These are phyloP conservation scores for Rhineura floridana DNA, from an alignment of 2,113 vertebrate species.

Conservation along the genomic window DNA sequence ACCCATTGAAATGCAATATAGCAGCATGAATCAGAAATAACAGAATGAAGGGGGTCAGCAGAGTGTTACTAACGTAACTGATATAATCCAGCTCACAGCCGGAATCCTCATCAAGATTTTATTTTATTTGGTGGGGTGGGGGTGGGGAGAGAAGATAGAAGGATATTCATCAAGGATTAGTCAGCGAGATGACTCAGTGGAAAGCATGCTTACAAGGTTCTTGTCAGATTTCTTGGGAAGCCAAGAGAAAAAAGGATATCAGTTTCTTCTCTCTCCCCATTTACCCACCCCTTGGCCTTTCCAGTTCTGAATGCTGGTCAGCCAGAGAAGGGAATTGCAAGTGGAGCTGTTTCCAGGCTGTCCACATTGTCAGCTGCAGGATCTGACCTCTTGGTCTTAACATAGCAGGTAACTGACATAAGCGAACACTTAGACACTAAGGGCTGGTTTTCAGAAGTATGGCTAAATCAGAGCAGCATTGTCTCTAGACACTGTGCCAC, in stretches of 20 bases:
- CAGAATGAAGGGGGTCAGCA: conserved; percentile 15
- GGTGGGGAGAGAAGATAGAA: not conserved
- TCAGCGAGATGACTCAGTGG: conserved; percentile 31
- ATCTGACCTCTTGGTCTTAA: conserved; percentile 55
- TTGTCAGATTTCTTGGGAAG: conserved; percentile 37
- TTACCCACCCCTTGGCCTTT: not conserved
- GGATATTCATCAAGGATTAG: conserved; percentile 29
- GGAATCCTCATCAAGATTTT: conserved; percentile 39
- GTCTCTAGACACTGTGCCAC: conserved; percentile 43
- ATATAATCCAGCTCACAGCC: conserved; percentile 10
- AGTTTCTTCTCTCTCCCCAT: conserved; percentile 8
- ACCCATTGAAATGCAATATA: conserved; percentile 7
- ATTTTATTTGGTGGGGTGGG: not conserved
- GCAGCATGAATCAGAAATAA: conserved; percentile 14
- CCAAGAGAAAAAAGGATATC: conserved; percentile 34
- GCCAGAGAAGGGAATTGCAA: conserved; percentile 33
- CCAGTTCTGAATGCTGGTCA: conserved; percentile 32
- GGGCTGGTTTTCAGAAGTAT: conserved; percentile 60
- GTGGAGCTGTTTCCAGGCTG: conserved; percentile 38
- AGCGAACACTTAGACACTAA: conserved; percentile 68
- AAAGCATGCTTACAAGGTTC: conserved; percentile 36
- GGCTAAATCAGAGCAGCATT: conserved; percentile 37
- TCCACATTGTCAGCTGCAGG: not conserved
- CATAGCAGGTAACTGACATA: conserved; percentile 72
- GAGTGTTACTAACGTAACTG: conserved; percentile 25